These are phyloP conservation scores for Drosophila fuyamai DNA, from an alignment of 1,140 invertebrate genomes.

Conservation along the genomic window DNA sequence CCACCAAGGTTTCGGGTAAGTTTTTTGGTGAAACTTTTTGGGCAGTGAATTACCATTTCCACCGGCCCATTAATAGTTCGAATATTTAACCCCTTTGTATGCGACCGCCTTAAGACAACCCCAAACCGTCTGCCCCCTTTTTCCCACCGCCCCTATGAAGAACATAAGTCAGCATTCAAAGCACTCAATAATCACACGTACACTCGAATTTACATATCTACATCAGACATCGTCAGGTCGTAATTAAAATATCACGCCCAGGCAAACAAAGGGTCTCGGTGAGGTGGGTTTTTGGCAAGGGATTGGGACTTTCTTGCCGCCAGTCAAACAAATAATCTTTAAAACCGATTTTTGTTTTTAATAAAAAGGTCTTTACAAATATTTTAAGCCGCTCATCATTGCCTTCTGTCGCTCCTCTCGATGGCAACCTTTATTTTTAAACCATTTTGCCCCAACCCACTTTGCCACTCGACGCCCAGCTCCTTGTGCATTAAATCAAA, in stretches of 20 bases:
- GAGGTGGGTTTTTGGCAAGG: not conserved
- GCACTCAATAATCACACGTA: slow-evolving; percentile 63
- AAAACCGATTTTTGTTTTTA: slow-evolving; percentile 67
- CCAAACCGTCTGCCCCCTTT: not conserved
- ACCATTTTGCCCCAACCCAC: slow-evolving; percentile 6
- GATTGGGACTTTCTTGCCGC: slow-evolving; percentile 13
- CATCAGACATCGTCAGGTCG: slow-evolving; percentile 53
- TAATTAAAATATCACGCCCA: slow-evolving; percentile 83
- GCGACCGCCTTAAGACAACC: slow-evolving; percentile 1
- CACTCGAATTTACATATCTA: slow-evolving; percentile 50
- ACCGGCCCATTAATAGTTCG: slow-evolving; percentile 36
- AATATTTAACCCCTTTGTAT: slow-evolving; percentile 43
- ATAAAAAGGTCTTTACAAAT: slow-evolving; percentile 78
- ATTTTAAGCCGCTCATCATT: slow-evolving; percentile 80
- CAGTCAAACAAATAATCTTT: slow-evolving; percentile 71
- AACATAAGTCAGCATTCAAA: slow-evolving; percentile 65
- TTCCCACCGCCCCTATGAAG: not conserved
- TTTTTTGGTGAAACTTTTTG: slow-evolving; percentile 25
- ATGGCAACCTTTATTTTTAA: slow-evolving; percentile 17
- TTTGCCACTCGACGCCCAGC: slow-evolving; percentile 8
- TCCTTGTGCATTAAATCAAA: slow-evolving; percentile 69
- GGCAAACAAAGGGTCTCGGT: slow-evolving; percentile 52
- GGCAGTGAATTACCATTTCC: slow-evolving; percentile 35
- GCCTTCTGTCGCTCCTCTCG: slow-evolving; percentile 34
- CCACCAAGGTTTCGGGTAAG: not conserved